phyloP scores from a whole-genome alignment of 2,113 vertebrate species.

The Heterochromis multidens region DNA sequence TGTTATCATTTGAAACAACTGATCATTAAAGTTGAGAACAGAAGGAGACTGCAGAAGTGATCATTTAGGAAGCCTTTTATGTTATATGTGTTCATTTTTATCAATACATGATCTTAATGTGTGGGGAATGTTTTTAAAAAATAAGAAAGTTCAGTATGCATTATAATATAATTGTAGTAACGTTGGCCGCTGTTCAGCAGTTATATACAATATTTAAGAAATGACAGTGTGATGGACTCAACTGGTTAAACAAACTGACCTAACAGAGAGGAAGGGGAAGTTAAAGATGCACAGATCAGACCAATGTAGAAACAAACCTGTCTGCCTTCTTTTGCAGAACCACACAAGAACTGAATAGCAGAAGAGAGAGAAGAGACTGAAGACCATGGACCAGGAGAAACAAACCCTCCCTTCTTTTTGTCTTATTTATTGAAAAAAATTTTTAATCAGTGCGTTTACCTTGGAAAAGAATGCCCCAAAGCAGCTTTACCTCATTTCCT shows the following conservation, averaged over 20 bases:
- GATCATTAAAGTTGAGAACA: too few species aligned
- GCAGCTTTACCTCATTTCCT: conserved; percentile 43
- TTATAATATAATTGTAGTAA: neutral
- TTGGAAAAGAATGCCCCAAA: neutral
- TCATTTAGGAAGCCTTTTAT: too few species aligned
- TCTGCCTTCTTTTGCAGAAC: conserved; percentile 50
- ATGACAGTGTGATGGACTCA: fast-evolving
- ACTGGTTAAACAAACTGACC: neutral
- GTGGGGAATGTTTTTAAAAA: too few species aligned
- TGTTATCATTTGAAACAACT: too few species aligned
- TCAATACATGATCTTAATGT: too few species aligned
- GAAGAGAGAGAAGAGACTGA: neutral
- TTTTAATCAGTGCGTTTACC: neutral
- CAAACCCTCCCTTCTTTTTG: neutral
- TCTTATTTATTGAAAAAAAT: conserved; percentile 3
- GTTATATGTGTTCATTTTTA: too few species aligned
- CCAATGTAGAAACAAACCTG: neutral
- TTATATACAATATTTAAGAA: neutral
- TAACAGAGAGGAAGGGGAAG: neutral
- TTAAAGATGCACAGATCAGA: neutral
- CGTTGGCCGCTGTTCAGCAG: neutral
- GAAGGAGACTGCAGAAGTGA: too few species aligned
- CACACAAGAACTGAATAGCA: conserved; percentile 18
- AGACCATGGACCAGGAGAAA: neutral
- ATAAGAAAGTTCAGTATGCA: too few species aligned